A percentile compares a stretch with the other conserved stretches of the same genome.
phyloP scores from a whole-genome alignment of 2,888 invertebrate species.

The Hemithea aestivaria region DNA sequence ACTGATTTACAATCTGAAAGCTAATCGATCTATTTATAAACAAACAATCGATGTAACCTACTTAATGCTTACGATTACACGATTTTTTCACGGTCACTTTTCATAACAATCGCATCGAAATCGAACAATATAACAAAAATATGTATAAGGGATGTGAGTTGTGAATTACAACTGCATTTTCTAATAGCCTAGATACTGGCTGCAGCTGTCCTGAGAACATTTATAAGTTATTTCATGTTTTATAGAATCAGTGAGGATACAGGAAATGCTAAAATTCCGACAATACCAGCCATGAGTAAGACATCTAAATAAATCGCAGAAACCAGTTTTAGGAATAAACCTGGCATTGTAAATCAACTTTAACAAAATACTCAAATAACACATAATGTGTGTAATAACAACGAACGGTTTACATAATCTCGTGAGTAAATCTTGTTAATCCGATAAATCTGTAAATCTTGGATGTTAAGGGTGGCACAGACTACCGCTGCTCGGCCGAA shows the following conservation, averaged over 20 bases:
- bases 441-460: slow-evolving; percentile 26
- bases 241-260: too few relatives aligned
- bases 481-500: too few relatives aligned
- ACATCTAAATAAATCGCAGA: background rate
- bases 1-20: slow-evolving; percentile 38
- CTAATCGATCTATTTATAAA: slow-evolving; percentile 27
- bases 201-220: too few relatives aligned
- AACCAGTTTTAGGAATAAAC: background rate
- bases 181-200: too few relatives aligned
- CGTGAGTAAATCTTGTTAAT: slow-evolving; percentile 22
- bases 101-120: too few relatives aligned
- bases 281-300: background rate
- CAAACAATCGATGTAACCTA: slow-evolving; percentile 22
- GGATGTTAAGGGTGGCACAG: too few relatives aligned
- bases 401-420: slow-evolving; percentile 20
- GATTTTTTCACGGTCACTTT: too few relatives aligned
- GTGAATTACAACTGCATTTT: too few relatives aligned
- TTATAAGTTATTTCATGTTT: too few relatives aligned
- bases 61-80: too few relatives aligned
- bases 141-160: too few relatives aligned
- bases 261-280: too few relatives aligned
- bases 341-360: slow-evolving; percentile 5
- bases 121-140: background rate
- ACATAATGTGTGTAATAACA: slow-evolving; percentile 17
- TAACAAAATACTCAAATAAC: slow-evolving; percentile 14